A percentile compares a stretch with the other conserved stretches of the same genome.
Evolutionary conservation across 2,888 invertebrate species (phyloP).

Genomic region (Camptogramma bilineatum): DNA sequence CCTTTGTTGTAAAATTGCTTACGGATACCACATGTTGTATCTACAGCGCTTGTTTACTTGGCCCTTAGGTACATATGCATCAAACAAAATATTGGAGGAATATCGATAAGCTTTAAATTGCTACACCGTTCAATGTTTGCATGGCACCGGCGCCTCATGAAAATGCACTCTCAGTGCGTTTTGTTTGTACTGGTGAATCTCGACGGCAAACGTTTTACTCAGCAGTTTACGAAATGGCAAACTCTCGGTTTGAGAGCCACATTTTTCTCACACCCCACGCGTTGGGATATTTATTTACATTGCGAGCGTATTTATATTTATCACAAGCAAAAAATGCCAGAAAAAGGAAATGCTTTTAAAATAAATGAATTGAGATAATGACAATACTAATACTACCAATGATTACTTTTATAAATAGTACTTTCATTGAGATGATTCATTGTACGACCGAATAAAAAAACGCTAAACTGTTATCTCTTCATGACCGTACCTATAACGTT

Average conservation of each 20-base stretch:
- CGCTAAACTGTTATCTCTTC: not conserved
- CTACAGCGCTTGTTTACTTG: not conserved
- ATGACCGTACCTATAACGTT: not conserved
- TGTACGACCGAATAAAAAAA: not conserved
- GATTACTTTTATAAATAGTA: not conserved
- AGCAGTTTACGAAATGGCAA: conserved; percentile 51
- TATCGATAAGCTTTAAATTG: conserved; percentile 31
- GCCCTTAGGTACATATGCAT: not conserved
- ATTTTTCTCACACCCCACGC: conserved; percentile 44
- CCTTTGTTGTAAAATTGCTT: not conserved
- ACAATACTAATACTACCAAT: not conserved
- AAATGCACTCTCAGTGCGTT: conserved; percentile 57
- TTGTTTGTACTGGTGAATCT: conserved; percentile 59
- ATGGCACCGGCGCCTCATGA: conserved; percentile 42
- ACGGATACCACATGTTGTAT: not conserved
- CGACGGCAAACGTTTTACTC: conserved; percentile 57
- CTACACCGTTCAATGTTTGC: conserved; percentile 46
- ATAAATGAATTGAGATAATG: not conserved
- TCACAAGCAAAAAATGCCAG: not conserved
- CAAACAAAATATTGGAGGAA: conserved; percentile 1
- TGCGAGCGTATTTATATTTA: conserved; percentile 26
- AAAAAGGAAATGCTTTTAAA: not conserved
- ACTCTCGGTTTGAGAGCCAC: conserved; percentile 46
- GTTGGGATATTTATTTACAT: conserved; percentile 42
- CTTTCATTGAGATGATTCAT: not conserved